Conservation (phyloP, 2,888 invertebrate species). For the Harmothoe impar region DNA sequence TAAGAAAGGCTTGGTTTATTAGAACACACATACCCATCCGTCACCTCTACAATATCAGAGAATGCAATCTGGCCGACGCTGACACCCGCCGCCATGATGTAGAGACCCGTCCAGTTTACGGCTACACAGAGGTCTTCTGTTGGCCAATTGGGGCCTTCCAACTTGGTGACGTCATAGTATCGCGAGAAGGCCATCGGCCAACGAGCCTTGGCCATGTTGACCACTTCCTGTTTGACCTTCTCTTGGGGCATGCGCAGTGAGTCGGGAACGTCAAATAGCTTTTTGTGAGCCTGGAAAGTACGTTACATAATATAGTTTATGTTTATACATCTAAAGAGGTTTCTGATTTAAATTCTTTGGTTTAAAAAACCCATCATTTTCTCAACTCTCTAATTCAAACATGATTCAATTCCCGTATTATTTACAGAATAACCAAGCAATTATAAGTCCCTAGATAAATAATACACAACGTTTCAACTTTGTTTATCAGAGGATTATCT, state of each 20-base stretch:
- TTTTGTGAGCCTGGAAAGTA: conserved; percentile 55
- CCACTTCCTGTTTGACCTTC: conserved; percentile 62
- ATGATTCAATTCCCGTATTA: no score
- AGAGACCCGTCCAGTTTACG: conserved; percentile 64
- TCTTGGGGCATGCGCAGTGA: conserved; percentile 39
- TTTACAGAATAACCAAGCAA: no score
- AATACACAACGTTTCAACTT: no score
- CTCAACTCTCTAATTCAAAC: no score
- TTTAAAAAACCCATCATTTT: no score
- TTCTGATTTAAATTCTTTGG: neutral
- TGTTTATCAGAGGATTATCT: no score
- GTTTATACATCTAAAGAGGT: neutral
- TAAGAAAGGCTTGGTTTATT: no score
- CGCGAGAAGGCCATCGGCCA: conserved; percentile 65
- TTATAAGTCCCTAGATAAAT: no score
- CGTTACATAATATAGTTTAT: neutral
- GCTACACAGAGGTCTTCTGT: conserved; percentile 48
- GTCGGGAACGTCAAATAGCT: conserved; percentile 60
- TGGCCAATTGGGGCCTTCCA: conserved; percentile 64
- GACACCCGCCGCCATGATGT: neutral
- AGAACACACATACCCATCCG: conserved; percentile 52
- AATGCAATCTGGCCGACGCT: conserved; percentile 31
- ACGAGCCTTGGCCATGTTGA: conserved; percentile 46
- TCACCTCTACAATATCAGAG: conserved; percentile 52
- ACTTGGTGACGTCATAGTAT: conserved; percentile 62